Evolutionary conservation across 2,113 vertebrate genomes (phyloP), one percentile per base, ranked within the genome.

Genomic region (Sinocyclocheilus anophthalmus): DNA sequence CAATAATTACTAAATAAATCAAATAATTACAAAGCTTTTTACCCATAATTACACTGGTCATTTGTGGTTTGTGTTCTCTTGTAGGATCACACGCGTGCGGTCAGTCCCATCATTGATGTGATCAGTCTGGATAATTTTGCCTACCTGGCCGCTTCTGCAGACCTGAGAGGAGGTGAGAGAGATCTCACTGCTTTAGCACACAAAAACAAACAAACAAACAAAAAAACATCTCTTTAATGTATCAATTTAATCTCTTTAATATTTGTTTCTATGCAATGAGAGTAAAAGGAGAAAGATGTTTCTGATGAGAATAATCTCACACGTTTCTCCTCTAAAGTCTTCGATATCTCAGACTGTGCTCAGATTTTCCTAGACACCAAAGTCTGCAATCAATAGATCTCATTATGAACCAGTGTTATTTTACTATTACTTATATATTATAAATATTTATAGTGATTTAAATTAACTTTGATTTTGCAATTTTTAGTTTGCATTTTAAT

Each of bases 61-160:
- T 37, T 5, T 76, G 4, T 13, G 22, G 11, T 63, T 48, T 82
- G 48, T 48, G 42, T 89, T 84, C 26, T 59, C 59, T 1, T 80
- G 3, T 91, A 99, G 98, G 98, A 99, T 92, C 97, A 97, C 87
- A 98, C 97, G 0, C 95, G 97, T 0, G 98, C 99, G 61, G 97
- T 99, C 90, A 99, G 98, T 92, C 98, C 98, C 86, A 99, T 99
- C 94, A 99, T 99, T 0, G 98, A 99, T 22, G 98, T 99, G 91
- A 99, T 99, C 96, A 99, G 98, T 91, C 93, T 99, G 94, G 98
- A 99, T 89, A 99, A 99, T 93, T 99, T 99, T 82, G 98, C 98
- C 86, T 99, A 99, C 92, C 92, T 99, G 91, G 98, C 98, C 39
- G 98, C 98, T 2, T 99, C 98, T 37, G 98, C 98, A 26, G 98